These are phyloP conservation scores for Trichopria drosophilae DNA, from an alignment of 2,888 invertebrate genomes.

Conservation along the genomic window DNA sequence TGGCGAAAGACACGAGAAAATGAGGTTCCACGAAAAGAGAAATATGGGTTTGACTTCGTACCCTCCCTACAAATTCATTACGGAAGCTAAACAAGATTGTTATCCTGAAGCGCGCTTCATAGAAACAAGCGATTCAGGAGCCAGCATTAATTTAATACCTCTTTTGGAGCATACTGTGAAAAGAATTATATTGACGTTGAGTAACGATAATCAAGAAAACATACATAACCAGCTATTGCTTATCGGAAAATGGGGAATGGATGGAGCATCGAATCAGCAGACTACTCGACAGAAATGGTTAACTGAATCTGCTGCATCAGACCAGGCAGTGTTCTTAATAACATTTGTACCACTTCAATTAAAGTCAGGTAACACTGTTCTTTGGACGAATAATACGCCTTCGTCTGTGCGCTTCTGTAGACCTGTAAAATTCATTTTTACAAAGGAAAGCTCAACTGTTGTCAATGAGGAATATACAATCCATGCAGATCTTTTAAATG, in stretches of 20 bases:
- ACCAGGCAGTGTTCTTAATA: slow-evolving; percentile 8
- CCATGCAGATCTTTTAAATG: slow-evolving; percentile 9
- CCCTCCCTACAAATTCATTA: not conserved
- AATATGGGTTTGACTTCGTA: too few relatives aligned
- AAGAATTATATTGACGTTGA: not conserved
- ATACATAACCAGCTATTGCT: slow-evolving; percentile 8
- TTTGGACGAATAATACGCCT: slow-evolving; percentile 24
- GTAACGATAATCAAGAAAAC: not conserved
- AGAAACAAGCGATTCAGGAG: slow-evolving; percentile 5
- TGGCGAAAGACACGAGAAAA: too few relatives aligned
- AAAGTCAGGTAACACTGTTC: slow-evolving; percentile 4
- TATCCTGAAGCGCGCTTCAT: not conserved
- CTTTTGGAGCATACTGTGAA: slow-evolving; percentile 8
- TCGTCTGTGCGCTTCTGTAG: slow-evolving; percentile 14
- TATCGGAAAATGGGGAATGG: slow-evolving; percentile 16
- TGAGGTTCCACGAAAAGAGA: too few relatives aligned
- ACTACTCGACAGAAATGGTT: slow-evolving; percentile 12
- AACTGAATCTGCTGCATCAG: too few relatives aligned
- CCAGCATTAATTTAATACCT: slow-evolving; percentile 6
- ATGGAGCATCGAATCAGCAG: slow-evolving; percentile 15
- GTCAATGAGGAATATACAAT: slow-evolving; percentile 11
- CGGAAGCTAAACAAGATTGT: slow-evolving; percentile 1
- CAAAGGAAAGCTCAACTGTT: slow-evolving; percentile 11
- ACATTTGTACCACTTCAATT: slow-evolving; percentile 9
- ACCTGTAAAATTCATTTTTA: slow-evolving; percentile 18